Percentiles rank a stretch among this genome's conserved stretches.
These are phyloP conservation scores for Sphaerodactylus townsendi DNA, from an alignment of 2,113 vertebrate species.

Conservation along the genomic window DNA sequence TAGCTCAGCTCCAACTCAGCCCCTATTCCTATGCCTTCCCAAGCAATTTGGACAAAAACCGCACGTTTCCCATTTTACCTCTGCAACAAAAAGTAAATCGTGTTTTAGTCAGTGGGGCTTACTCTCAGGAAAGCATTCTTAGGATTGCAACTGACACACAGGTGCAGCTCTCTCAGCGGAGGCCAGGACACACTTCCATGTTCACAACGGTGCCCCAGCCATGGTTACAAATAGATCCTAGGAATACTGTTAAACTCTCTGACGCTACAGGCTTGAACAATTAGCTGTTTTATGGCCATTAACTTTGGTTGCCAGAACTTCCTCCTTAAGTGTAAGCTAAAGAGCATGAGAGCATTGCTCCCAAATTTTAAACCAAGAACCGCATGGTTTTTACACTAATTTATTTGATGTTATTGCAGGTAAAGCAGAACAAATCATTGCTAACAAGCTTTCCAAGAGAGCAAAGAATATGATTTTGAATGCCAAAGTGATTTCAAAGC, in stretches of 20 bases:
- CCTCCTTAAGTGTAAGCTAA: constrained; percentile 40
- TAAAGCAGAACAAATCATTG: constrained; percentile 49
- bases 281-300: constrained; percentile 51
- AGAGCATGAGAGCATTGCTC: constrained; percentile 46
- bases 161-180: not conserved
- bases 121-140: too few species aligned
- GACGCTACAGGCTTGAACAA: constrained; percentile 49
- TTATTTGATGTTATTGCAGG: constrained; percentile 46
- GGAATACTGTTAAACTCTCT: constrained; percentile 43
- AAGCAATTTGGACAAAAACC: too few species aligned
- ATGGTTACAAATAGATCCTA: constrained; percentile 10
- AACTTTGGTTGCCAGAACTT: constrained; percentile 63
- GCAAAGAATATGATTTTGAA: constrained; percentile 26
- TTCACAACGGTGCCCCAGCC: too few species aligned
- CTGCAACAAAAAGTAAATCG: too few species aligned
- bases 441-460: constrained; percentile 33
- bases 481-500: constrained; percentile 36
- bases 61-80: too few species aligned
- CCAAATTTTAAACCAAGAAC: constrained; percentile 36
- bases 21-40: too few species aligned
- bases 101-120: too few species aligned
- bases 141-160: not conserved
- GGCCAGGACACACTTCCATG: not conserved
- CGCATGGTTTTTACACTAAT: constrained; percentile 41
- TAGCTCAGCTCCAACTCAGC: too few species aligned